A percentile compares a stretch with the other conserved stretches of the same genome.
Conservation (phyloP, 1,140 invertebrate species). For the Vanessa atalanta region DNA sequence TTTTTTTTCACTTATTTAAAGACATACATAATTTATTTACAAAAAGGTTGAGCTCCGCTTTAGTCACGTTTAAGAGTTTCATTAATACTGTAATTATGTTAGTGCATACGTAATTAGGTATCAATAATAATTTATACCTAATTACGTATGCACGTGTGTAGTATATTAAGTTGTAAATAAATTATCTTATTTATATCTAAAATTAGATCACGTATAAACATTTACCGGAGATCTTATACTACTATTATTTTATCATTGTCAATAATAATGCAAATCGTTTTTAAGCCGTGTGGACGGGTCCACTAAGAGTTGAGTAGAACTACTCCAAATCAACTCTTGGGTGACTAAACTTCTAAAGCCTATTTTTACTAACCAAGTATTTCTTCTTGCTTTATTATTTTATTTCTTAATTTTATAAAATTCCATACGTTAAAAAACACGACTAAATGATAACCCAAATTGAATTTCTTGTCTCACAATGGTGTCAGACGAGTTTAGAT, state of each 20-base stretch:
- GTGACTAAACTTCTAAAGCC: too few relatives aligned
- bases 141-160: too few relatives aligned
- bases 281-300: too few relatives aligned
- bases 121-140: background rate
- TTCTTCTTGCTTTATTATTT: too few relatives aligned
- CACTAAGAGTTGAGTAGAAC: too few relatives aligned
- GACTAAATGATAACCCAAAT: background rate
- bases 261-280: too few relatives aligned
- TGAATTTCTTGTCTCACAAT: background rate
- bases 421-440: background rate
- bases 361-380: too few relatives aligned
- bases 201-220: constrained; percentile 4
- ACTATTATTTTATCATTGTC: too few relatives aligned
- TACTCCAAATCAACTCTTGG: too few relatives aligned
- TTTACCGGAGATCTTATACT: background rate
- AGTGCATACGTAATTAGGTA: background rate
- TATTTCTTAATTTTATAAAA: too few relatives aligned
- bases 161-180: too few relatives aligned
- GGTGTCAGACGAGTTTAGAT: constrained; percentile 58
- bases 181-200: constrained; percentile 11
- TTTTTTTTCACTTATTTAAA: background rate
- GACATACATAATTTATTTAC: background rate
- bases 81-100: too few relatives aligned
- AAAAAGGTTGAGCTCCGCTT: background rate
- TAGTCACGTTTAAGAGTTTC: background rate